Percentiles rank a stretch among this genome's conserved stretches.
Conservation (phyloP, 2,113 vertebrate species). For the Oncorhynchus mykiss region DNA sequence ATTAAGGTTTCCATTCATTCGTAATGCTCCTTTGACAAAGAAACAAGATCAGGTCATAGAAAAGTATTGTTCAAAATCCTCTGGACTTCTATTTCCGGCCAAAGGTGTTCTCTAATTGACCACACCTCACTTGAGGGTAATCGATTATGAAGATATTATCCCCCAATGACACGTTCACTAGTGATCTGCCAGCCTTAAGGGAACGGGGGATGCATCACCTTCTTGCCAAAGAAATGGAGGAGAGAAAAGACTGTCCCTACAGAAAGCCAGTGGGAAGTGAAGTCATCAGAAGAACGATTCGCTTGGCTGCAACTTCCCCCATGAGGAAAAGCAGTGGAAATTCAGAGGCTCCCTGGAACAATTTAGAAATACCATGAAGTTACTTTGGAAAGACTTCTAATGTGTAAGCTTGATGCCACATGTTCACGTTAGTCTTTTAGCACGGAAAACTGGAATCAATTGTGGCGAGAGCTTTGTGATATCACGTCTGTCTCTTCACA, state of each 20-base stretch:
- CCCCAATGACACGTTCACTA: constrained; percentile 24
- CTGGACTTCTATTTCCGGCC: constrained; percentile 20
- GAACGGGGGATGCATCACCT: constrained; percentile 9
- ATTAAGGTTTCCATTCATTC: background rate
- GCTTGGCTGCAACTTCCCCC: constrained; percentile 12
- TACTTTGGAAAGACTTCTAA: constrained; percentile 19
- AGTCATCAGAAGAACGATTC: constrained; percentile 7
- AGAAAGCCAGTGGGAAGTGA: constrained; percentile 10
- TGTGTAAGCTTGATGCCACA: constrained; percentile 21
- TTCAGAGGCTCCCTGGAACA: constrained; percentile 22
- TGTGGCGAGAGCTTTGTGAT: constrained; percentile 7
- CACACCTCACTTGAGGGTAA: constrained; percentile 22
- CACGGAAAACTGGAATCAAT: constrained; percentile 27
- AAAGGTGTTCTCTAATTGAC: constrained; percentile 25
- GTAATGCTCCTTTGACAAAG: background rate
- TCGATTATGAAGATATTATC: constrained; percentile 7
- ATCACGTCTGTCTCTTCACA: constrained; percentile 18
- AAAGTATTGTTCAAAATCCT: background rate
- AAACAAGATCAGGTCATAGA: background rate
- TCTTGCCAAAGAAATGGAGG: background rate
- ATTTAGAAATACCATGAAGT: constrained; percentile 21
- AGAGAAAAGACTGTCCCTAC: background rate
- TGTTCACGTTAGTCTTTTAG: constrained; percentile 17
- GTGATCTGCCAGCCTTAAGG: constrained; percentile 13
- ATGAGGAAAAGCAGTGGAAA: constrained; percentile 6